Conservation (phyloP, 64 coral and sea anemone genomes). For the Porites lutea region DNA sequence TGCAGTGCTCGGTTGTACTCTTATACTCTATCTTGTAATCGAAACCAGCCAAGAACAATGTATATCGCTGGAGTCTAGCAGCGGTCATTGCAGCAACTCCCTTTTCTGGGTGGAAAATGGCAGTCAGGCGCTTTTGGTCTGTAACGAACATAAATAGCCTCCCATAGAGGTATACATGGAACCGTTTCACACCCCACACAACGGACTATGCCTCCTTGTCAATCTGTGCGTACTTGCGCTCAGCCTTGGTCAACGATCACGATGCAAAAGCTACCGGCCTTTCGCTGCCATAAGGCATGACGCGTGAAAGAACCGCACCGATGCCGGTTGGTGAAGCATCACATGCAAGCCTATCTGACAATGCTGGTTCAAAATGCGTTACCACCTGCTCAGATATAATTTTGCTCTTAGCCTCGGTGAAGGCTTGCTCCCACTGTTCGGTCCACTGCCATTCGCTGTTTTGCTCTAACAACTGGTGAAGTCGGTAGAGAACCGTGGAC, state of each 20-base stretch:
- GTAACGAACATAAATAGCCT: conserved; percentile 42
- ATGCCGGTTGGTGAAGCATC: conserved; percentile 54
- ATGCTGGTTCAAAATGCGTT: conserved; percentile 51
- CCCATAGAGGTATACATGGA: conserved; percentile 30
- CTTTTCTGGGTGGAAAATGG: conserved; percentile 49
- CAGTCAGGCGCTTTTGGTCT: conserved; percentile 42
- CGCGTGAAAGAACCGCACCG: conserved; percentile 48
- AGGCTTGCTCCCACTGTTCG: conserved; percentile 57
- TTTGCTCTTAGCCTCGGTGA: conserved; percentile 45
- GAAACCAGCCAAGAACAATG: conserved; percentile 57
- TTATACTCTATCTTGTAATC: conserved; percentile 50
- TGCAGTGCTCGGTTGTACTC: conserved; percentile 34
- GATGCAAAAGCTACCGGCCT: conserved; percentile 53
- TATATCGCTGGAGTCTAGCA: conserved; percentile 50
- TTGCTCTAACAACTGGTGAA: conserved; percentile 44
- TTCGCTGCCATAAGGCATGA: conserved; percentile 52
- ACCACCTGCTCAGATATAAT: conserved; percentile 61
- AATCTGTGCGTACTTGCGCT: conserved; percentile 41
- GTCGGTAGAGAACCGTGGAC: conserved; percentile 46
- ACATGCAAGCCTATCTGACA: conserved; percentile 46
- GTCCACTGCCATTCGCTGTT: conserved; percentile 36
- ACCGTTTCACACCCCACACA: conserved; percentile 25
- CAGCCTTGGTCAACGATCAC: conserved; percentile 34
- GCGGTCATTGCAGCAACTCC: conserved; percentile 44
- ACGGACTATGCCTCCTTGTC: conserved; percentile 18